A percentile compares a stretch with the other conserved stretches of the same genome.
phyloP scores from a whole-genome alignment of 2,888 invertebrate species.

The Polylopha cassiicola region DNA sequence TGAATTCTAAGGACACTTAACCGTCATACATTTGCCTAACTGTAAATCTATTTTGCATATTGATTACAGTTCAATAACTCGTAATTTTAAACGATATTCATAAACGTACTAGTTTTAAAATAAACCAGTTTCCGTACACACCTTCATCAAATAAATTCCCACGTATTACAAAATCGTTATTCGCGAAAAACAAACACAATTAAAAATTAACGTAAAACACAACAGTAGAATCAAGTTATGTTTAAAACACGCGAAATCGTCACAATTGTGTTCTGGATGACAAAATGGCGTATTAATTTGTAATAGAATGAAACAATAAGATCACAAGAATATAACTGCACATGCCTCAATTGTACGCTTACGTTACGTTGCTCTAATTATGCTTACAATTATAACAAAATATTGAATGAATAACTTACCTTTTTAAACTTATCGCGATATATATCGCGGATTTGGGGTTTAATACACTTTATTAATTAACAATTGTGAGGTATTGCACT shows the following conservation, averaged over 20 bases:
- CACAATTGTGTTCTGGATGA: constrained; percentile 27
- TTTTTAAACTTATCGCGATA: constrained; percentile 37
- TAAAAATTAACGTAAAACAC: not conserved
- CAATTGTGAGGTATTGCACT: constrained; percentile 38
- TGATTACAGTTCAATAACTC: too few relatives aligned
- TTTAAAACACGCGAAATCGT: constrained; percentile 29
- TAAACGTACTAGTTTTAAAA: too few relatives aligned
- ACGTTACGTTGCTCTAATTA: constrained; percentile 60
- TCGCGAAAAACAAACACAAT: too few relatives aligned
- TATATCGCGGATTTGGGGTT: constrained; percentile 27
- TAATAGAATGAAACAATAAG: constrained; percentile 60
- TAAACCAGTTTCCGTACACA: too few relatives aligned
- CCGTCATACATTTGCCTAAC: too few relatives aligned
- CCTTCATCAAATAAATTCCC: too few relatives aligned
- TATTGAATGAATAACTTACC: constrained; percentile 63
- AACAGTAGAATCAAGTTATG: not conserved
- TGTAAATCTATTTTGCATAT: too few relatives aligned
- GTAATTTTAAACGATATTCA: too few relatives aligned
- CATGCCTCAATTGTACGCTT: constrained; percentile 56
- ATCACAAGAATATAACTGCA: constrained; percentile 69
- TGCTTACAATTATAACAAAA: constrained; percentile 39
- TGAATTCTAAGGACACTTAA: too few relatives aligned
- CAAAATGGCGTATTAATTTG: constrained; percentile 65
- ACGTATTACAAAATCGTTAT: too few relatives aligned
- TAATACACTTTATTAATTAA: constrained; percentile 33